Evolutionary conservation across 2,797 vertebrate genomes (phyloP).

Genomic region (Peromyscus melanophrys): DNA sequence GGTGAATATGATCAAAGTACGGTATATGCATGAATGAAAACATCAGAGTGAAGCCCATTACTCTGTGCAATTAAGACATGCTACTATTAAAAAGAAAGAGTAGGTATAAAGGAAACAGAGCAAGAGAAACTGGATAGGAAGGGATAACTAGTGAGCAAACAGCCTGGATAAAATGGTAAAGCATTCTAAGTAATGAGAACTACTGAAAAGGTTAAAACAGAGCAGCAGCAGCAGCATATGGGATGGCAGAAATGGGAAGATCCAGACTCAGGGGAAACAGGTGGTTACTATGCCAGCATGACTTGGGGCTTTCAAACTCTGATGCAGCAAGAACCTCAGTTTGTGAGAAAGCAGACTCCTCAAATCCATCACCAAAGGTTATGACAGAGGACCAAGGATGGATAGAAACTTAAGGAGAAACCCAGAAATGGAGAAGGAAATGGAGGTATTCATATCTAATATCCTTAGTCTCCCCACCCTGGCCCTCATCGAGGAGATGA

Average conservation of each 20-base stretch:
- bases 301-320: background rate
- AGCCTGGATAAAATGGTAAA: background rate
- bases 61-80: background rate
- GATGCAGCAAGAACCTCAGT: background rate
- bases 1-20: background rate
- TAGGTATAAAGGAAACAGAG: background rate
- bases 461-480: background rate
- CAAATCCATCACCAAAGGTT: background rate
- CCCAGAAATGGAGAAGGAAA: background rate
- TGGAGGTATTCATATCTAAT: background rate
- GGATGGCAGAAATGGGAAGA: background rate
- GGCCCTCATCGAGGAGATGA: background rate
- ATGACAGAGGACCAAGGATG: background rate
- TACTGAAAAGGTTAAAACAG: background rate
- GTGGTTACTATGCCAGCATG: background rate
- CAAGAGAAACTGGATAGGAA: background rate
- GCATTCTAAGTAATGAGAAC: background rate
- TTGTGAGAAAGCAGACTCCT: background rate
- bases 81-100: background rate
- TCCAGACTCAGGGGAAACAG: background rate
- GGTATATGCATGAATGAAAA: no score
- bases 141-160: background rate
- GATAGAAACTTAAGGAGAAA: background rate
- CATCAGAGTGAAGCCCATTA: background rate
- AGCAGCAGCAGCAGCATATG: background rate